Conservation (phyloP, 2,113 vertebrate species). For the Pontoporia blainvillei region DNA sequence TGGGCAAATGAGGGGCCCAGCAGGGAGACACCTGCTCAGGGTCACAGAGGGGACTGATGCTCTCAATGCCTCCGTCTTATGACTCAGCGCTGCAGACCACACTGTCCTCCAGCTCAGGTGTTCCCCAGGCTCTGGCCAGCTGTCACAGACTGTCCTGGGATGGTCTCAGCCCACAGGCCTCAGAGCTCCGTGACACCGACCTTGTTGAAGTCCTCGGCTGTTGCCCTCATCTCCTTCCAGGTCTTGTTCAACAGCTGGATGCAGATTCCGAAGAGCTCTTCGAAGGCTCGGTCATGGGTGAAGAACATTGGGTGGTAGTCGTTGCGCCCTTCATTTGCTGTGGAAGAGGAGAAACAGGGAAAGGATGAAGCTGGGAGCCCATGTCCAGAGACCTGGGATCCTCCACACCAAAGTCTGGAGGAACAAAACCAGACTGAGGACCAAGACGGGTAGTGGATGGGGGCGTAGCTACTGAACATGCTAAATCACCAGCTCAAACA, state of each 20-base stretch:
- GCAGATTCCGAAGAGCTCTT: slow-evolving; percentile 98
- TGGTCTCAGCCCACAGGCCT: neutral
- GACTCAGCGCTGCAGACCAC: neutral
- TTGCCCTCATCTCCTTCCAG: slow-evolving; percentile 99
- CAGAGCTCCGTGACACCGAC: slow-evolving; percentile 71
- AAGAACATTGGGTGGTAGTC: slow-evolving; percentile 99
- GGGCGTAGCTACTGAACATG: rapidly evolving
- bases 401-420: neutral
- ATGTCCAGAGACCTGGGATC: neutral
- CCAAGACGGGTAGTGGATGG: rapidly evolving
- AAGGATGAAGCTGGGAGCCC: neutral
- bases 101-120: neutral
- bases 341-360: neutral
- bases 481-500: neutral
- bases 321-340: slow-evolving; percentile 96
- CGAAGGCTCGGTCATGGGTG: slow-evolving; percentile 96
- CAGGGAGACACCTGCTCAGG: neutral
- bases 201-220: slow-evolving; percentile 98
- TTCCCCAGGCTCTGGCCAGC: neutral
- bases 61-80: neutral
- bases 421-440: neutral
- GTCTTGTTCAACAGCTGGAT: slow-evolving; percentile 98
- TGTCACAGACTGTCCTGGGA: neutral
- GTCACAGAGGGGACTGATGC: neutral
- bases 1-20: neutral